phyloP scores from a whole-genome alignment of 2,797 vertebrate species.

The Centropyge bicolor region DNA sequence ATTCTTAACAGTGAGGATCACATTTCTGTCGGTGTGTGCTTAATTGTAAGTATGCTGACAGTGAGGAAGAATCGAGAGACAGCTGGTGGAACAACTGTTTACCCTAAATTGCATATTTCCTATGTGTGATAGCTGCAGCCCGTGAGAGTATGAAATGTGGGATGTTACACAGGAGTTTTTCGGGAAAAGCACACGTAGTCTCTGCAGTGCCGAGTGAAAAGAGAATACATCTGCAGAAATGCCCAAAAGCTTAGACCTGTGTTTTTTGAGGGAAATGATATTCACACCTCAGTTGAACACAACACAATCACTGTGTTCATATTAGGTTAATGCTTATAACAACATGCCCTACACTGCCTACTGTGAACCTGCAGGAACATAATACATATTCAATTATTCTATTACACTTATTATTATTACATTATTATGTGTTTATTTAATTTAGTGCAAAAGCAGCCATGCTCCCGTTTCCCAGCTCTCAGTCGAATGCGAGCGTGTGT shows the following conservation, averaged over 20 bases:
- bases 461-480: slow-evolving; percentile 20
- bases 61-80: slow-evolving; percentile 51
- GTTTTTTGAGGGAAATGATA: background rate
- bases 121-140: slow-evolving; percentile 57
- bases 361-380: slow-evolving; percentile 9
- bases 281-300: slow-evolving; percentile 3
- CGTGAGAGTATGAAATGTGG: slow-evolving; percentile 48
- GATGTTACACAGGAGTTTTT: slow-evolving; percentile 55
- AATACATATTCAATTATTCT: slow-evolving; percentile 29
- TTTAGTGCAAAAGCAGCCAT: slow-evolving; percentile 35
- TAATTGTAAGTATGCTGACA: slow-evolving; percentile 66
- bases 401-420: no score
- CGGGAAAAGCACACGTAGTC: slow-evolving; percentile 21
- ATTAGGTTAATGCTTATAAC: slow-evolving; percentile 2
- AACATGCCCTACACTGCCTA: background rate
- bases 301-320: no score
- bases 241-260: slow-evolving; percentile 21
- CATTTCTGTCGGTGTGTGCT: slow-evolving; percentile 72
- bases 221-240: slow-evolving; percentile 20
- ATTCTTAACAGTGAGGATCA: slow-evolving; percentile 75
- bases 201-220: slow-evolving; percentile 45
- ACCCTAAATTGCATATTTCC: slow-evolving; percentile 67
- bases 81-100: slow-evolving; percentile 71
- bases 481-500: slow-evolving; percentile 4
- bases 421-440: slow-evolving; percentile 24